Base-by-base conservation (phyloP, 2,888 invertebrate species). In the Abrostola tripartita region DNA sequence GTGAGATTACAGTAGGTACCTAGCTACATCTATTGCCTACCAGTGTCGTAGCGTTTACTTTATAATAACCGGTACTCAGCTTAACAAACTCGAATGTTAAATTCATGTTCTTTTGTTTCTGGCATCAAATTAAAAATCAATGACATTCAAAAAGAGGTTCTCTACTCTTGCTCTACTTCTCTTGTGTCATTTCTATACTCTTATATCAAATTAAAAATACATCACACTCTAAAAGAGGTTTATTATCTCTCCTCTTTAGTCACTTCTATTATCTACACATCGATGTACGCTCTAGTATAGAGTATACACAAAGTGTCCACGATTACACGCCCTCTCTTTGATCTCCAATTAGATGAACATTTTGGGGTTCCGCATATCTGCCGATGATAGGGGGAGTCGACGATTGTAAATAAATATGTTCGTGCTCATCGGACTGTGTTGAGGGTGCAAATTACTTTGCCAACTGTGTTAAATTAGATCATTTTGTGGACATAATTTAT, bases 341-440 rank as follows among this genome's bases (percentile, higher is more conserved):
- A 94, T 93, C 90, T 94, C 92, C 91, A 93, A 94, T 94, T 93
- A 94, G 93, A 93, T 91, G 93, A 92, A 91, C 93, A 93, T 93
- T 94, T 94, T 91, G 92, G 93, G 94, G 92, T 85, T 86, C 86
- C 85, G 85, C 84, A 88, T 88, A 89, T 89, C 86, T 83, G 78
- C 82, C 85, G 81, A 70, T 76, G 77, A 84, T 84, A 82, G 88
- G 88, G 24, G 86, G 89, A 86, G 84, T 82, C 80, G 82, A 86
- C 87, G 83, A 82, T 82, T 81, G 85, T 84, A 84, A 85, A 86
- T 87, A 86, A 88, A 90, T 90, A 88, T 85, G 88, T 84, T 86
- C 83, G 85, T 85, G 85, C 86, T 82, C 81, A 79, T 74, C 71
- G 71, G 74, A 52, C 55, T 68, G 58, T 73, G 73, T n/a, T 58